Conservation (phyloP, 2,888 invertebrate species). For the Bellardia bayeri region DNA sequence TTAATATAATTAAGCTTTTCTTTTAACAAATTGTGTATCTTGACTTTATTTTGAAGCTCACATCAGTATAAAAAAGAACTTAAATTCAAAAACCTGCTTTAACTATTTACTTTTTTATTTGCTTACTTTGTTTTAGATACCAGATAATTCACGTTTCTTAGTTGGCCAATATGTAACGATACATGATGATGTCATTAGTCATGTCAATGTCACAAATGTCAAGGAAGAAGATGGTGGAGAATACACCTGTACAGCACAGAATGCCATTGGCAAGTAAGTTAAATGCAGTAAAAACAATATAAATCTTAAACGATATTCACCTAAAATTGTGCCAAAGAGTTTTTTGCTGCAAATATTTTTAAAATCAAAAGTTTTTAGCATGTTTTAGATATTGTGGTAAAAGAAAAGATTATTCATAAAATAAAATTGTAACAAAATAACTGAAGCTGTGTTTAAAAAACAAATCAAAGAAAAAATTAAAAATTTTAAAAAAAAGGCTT, state of each 20-base stretch:
- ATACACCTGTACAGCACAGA: constrained; percentile 93
- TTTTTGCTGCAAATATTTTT: not conserved
- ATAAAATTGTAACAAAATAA: no score
- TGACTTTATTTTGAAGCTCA: not conserved
- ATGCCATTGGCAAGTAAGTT: constrained; percentile 89
- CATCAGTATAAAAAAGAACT: not conserved
- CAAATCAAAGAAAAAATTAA: no score
- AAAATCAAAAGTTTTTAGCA: no score
- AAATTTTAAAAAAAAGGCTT: no score
- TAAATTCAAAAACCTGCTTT: not conserved
- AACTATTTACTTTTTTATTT: not conserved
- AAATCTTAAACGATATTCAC: no score
- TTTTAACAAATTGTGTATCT: no score
- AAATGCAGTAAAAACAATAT: constrained; percentile 35
- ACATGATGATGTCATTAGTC: constrained; percentile 96
- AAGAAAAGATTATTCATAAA: no score
- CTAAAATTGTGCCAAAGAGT: constrained; percentile 6
- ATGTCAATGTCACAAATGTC: constrained; percentile 94
- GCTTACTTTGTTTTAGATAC: constrained; percentile 79
- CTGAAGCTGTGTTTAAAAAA: no score
- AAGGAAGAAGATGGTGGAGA: constrained; percentile 96
- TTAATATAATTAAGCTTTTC: no score
- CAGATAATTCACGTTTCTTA: constrained; percentile 89
- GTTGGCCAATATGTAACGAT: constrained; percentile 96
- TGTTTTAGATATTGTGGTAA: no score